These are phyloP conservation scores for Aleiodes sp. DNA, from an alignment of 1,140 invertebrate species.

Conservation along the genomic window DNA sequence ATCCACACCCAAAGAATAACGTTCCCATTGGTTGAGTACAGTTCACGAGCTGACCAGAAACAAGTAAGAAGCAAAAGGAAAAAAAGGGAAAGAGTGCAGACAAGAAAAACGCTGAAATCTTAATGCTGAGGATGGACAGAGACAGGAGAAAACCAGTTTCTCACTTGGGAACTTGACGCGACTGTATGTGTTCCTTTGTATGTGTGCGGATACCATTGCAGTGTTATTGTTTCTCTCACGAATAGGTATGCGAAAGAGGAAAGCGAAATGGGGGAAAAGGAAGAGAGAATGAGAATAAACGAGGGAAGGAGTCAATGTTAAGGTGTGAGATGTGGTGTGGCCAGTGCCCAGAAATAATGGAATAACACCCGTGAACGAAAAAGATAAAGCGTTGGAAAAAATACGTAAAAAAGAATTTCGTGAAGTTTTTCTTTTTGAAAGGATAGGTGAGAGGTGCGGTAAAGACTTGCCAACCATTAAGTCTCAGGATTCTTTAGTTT, in stretches of 20 bases:
- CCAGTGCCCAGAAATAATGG: slow-evolving; percentile 31
- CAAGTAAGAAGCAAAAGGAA: slow-evolving; percentile 19
- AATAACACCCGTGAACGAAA: slow-evolving; percentile 24
- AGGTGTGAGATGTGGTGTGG: not conserved
- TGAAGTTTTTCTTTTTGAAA: no score
- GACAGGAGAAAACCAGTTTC: slow-evolving; percentile 38
- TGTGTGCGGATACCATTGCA: not conserved
- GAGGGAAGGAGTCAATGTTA: not conserved
- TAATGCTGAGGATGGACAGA: not conserved
- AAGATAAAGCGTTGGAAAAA: not conserved
- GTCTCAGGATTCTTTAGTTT: no score
- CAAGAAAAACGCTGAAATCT: not conserved
- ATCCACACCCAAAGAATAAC: no score
- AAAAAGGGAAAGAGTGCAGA: slow-evolving; percentile 5
- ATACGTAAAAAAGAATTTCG: no score
- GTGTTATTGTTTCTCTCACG: slow-evolving; percentile 41
- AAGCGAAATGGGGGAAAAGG: not conserved
- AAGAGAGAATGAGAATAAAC: slow-evolving; percentile 11
- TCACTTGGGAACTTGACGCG: slow-evolving; percentile 1
- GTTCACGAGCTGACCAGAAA: not conserved
- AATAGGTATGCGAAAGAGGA: slow-evolving; percentile 15
- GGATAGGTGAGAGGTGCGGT: no score
- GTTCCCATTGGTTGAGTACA: not conserved
- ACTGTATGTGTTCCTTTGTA: not conserved
- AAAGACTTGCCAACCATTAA: no score